A percentile compares a stretch with the other conserved stretches of the same genome.
Conservation (phyloP, 1,140 invertebrate species). For the Drosophila pandora region DNA sequence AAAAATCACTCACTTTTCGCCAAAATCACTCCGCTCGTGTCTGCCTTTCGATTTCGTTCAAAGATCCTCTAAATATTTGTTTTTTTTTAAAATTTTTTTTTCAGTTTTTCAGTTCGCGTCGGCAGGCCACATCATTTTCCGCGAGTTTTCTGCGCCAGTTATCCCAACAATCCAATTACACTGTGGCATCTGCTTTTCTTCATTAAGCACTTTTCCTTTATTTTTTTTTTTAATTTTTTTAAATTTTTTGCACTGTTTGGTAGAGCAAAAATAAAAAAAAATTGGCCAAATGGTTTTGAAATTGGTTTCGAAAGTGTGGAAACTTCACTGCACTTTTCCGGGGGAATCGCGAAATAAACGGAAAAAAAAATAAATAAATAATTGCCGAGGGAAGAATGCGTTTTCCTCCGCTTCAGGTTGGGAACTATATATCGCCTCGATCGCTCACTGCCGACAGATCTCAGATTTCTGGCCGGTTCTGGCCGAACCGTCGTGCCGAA, state of each 20-base stretch:
- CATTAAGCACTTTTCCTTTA: neutral
- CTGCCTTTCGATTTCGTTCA: constrained; percentile 1
- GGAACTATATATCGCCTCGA: neutral
- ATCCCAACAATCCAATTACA: neutral
- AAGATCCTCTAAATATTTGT: neutral
- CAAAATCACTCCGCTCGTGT: neutral
- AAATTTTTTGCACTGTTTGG: neutral
- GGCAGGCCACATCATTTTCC: neutral
- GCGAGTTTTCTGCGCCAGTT: neutral
- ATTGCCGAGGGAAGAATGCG: neutral
- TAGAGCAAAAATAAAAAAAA: neutral
- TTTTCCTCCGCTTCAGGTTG: neutral
- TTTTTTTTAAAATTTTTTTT: neutral
- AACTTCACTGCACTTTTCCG: neutral
- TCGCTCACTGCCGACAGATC: neutral
- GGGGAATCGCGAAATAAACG: neutral
- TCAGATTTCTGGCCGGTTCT: neutral
- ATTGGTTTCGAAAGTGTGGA: neutral
- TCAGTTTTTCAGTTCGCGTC: neutral
- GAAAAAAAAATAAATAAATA: neutral
- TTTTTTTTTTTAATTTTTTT: neutral
- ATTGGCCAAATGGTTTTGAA: neutral
- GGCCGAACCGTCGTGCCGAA: no score
- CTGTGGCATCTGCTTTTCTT: constrained; percentile 1
- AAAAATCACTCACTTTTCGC: constrained; percentile 6